Base-by-base conservation (phyloP, 2,888 invertebrate genomes). In the Archips xylosteana region DNA sequence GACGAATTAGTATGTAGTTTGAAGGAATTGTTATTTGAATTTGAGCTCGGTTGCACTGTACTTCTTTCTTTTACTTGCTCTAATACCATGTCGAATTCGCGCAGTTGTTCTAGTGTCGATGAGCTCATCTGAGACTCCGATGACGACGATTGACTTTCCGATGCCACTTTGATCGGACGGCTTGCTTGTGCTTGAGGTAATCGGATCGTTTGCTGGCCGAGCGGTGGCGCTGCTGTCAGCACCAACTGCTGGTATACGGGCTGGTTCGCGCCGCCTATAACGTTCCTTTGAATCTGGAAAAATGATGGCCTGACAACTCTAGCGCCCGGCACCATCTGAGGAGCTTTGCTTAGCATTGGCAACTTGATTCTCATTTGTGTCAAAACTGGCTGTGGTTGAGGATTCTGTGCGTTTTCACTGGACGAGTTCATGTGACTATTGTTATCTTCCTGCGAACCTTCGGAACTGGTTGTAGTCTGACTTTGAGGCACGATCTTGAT, bases 31-130 rank as follows among this genome's bases (percentile, higher is more conserved):
- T 71, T 86, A 61, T 79, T 85, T 8, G 86, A 76, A 54, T 79
- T 87, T 23, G 85, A 77, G 66, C 82, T 87, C 0, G 96, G 95
- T 76, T 95, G 95, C 3, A 96, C 96, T 36, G 96, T 96, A 79
- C 96, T 97, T 75, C 97, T 92, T 85, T 97, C 97, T 84, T 97
- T 97, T 0, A 97, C 97, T 91, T 97, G 97, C 82, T 97, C 97
- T 75, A 97, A 91, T 0, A 97, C 97, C 91, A 97, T 96, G 84
- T 97, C 97, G 80, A 97, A 97, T 84, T 97, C 97, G 70, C 97
- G 91, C 9, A 97, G 86, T 81, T 97, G 97, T 86, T 97, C 97
- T 66, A 97, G 88, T 0, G 97, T 97, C 0, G 97, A 97, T 0
- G 97, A 96, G 84, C 97, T 97, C 82, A 97, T 95, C 82, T 95